Percentiles rank a stretch among this genome's conserved stretches.
These are phyloP conservation scores for Dusona sp. DNA, from an alignment of 2,888 invertebrate species.

Conservation along the genomic window DNA sequence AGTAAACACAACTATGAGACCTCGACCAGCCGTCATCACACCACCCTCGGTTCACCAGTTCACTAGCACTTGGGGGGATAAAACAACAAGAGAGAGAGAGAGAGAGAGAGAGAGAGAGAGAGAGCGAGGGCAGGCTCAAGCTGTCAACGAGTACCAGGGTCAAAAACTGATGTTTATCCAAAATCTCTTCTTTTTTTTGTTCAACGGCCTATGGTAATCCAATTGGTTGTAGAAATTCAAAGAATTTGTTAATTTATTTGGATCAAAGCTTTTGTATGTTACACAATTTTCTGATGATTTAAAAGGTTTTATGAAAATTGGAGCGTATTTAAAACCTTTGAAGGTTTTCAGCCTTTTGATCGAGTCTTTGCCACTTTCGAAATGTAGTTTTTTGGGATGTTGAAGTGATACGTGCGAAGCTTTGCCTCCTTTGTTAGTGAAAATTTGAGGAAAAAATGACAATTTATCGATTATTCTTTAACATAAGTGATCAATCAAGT, in stretches of 20 bases:
- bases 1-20: conserved; percentile 48
- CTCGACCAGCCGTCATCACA: conserved; percentile 56
- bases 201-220: background rate
- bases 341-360: background rate
- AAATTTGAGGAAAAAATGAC: too few relatives aligned
- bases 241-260: background rate
- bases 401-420: background rate
- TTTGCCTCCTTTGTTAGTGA: background rate
- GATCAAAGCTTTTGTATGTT: background rate
- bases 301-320: background rate
- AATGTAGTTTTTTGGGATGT: background rate
- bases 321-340: background rate
- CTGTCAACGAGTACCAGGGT: conserved; percentile 39
- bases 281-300: background rate
- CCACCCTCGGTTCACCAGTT: conserved; percentile 61
- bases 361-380: background rate
- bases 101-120: too few relatives aligned
- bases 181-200: background rate
- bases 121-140: conserved; percentile 13
- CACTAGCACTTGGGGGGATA: conserved; percentile 39
- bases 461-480: too few relatives aligned
- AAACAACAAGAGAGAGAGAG: conserved; percentile 13
- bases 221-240: background rate
- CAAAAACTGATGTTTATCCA: conserved; percentile 51
- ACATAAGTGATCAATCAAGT: too few relatives aligned